phyloP scores from a whole-genome alignment of 1,140 invertebrate genomes.

The Sesamia nonagrioides region DNA sequence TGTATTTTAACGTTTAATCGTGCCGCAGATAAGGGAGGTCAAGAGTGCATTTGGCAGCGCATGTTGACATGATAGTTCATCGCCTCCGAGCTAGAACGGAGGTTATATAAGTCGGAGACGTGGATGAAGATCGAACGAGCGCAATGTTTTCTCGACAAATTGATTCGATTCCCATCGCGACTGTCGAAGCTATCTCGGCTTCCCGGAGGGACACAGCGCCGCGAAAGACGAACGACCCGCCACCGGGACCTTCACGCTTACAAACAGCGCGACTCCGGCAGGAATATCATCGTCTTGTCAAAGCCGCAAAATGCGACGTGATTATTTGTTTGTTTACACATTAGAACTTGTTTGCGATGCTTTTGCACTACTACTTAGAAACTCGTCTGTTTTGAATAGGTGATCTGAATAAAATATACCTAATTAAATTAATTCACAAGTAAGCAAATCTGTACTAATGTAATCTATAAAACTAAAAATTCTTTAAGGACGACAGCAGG shows the following conservation, averaged over 20 bases:
- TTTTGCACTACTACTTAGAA: neutral
- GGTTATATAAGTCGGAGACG: slow-evolving; percentile 53
- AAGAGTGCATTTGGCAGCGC: slow-evolving; percentile 49
- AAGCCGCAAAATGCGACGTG: slow-evolving; percentile 50
- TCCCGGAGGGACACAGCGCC: slow-evolving; percentile 60
- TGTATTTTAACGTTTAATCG: slow-evolving; percentile 35
- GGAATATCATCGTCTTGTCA: slow-evolving; percentile 43
- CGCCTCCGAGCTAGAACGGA: slow-evolving; percentile 35
- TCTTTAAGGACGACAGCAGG: too few relatives aligned
- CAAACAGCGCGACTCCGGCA: slow-evolving; percentile 50
- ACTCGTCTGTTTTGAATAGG: too few relatives aligned
- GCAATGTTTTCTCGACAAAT: slow-evolving; percentile 78
- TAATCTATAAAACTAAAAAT: too few relatives aligned
- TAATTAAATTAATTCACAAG: too few relatives aligned
- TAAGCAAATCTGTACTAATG: too few relatives aligned
- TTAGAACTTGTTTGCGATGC: slow-evolving; percentile 33
- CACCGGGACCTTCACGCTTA: slow-evolving; percentile 46
- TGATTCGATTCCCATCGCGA: slow-evolving; percentile 77
- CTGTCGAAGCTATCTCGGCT: slow-evolving; percentile 66
- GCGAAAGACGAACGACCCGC: slow-evolving; percentile 55
- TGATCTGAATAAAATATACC: too few relatives aligned
- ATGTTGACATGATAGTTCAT: slow-evolving; percentile 37
- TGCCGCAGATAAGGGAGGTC: slow-evolving; percentile 53
- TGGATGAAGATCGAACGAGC: slow-evolving; percentile 66
- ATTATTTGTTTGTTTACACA: slow-evolving; percentile 50